These are phyloP conservation scores for Brachyptera risi DNA, from an alignment of 2,888 invertebrate genomes.

Conservation along the genomic window DNA sequence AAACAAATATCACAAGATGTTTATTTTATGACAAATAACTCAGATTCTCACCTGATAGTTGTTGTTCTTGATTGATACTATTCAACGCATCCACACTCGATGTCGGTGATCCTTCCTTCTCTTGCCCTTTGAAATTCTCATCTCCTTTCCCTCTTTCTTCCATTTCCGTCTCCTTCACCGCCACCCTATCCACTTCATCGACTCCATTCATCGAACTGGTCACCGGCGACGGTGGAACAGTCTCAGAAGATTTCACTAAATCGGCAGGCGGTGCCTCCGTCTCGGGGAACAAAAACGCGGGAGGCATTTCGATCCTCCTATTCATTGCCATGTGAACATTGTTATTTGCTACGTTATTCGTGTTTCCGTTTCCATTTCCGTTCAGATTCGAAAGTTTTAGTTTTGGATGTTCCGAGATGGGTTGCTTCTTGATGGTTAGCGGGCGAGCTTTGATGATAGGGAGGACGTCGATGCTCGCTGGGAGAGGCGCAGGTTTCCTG, in stretches of 20 bases:
- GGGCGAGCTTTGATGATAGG: slow-evolving; percentile 72
- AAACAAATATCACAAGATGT: too few relatives aligned
- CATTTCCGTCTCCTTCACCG: slow-evolving; percentile 35
- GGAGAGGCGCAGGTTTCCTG: not conserved
- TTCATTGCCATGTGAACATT: slow-evolving; percentile 64
- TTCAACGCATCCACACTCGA: slow-evolving; percentile 45
- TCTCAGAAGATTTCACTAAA: slow-evolving; percentile 40
- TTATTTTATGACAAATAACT: too few relatives aligned
- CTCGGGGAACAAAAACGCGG: slow-evolving; percentile 75
- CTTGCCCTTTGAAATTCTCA: slow-evolving; percentile 9
- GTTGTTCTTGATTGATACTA: slow-evolving; percentile 43
- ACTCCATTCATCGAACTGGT: slow-evolving; percentile 15
- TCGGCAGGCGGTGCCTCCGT: slow-evolving; percentile 61
- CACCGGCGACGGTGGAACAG: slow-evolving; percentile 33
- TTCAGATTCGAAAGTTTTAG: slow-evolving; percentile 41
- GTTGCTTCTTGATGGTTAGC: slow-evolving; percentile 76
- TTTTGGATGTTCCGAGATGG: slow-evolving; percentile 75
- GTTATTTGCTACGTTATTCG: slow-evolving; percentile 43
- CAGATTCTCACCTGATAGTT: slow-evolving; percentile 32
- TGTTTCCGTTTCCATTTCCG: not conserved
- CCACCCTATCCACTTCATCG: slow-evolving; percentile 29
- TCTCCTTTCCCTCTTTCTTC: slow-evolving; percentile 28
- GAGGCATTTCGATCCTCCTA: slow-evolving; percentile 76
- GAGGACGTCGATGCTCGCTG: slow-evolving; percentile 21
- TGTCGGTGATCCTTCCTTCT: slow-evolving; percentile 38